Base-by-base conservation (phyloP, 2,113 vertebrate genomes). In the Cyanoramphus novaezelandiae region DNA sequence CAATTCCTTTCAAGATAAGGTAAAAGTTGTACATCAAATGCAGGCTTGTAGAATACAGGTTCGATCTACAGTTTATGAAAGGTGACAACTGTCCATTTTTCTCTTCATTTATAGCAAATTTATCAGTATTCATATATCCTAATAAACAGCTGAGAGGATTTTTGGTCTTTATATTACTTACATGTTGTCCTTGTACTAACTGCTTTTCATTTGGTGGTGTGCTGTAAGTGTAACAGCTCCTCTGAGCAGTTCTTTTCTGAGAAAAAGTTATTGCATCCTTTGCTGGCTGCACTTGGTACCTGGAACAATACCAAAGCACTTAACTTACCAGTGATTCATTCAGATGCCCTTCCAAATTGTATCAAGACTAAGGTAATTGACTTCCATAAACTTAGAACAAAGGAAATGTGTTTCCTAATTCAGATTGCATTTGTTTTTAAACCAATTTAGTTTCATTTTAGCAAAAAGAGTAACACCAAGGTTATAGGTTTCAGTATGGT, bases 381-480 rank as follows among this genome's bases (percentile, higher is more conserved):
- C n/a, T 88, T 95, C 47, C 41, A 53, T 79, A 72, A 85, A 89
- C 92, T 95, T 46, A 91, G 41, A 84, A 65, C 18, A 92, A 96
- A 90, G 57, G 35, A 75, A 92, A 81, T 39, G 16, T 14, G 2
- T 47, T 23, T 89, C 53, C 39, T 84, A 65, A 82, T 91, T 86
- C 28, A 78, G 24, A 64, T 31, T 41, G 50, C 9, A 19, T 82
- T 65, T 74, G n/a, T 35, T 94, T 94, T 94, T 57, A 78, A 95
- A 89, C 7, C 14, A 69, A 31, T 80, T 91, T 86, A 8, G 7
- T 78, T 90, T n/a, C 39, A 64, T 71, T 89, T 82, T 35, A 70
- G 18, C 13, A 60, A 79, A 85, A 92, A 41, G 1, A 53, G 3
- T 41, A 88, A 2, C 16, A 57, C 5, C 8, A 81, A 67, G 21